Percentiles rank a stretch among this genome's conserved stretches.
Conservation (phyloP, 2,888 invertebrate species). For the Harpagoxenus sublaevis region DNA sequence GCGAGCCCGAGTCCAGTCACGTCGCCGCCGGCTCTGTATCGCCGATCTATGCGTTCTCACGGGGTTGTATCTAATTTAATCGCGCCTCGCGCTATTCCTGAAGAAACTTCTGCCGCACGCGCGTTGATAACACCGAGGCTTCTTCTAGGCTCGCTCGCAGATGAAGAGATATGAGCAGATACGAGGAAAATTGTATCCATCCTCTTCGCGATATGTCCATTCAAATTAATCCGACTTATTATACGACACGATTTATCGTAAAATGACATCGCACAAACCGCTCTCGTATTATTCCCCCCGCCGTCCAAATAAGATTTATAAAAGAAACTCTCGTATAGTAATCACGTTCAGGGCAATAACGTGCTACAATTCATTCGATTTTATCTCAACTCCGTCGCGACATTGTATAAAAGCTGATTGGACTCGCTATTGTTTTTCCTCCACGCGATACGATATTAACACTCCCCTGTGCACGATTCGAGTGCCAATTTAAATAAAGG, state of each 20-base stretch:
- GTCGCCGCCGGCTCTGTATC: constrained; percentile 40
- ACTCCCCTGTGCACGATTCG: constrained; percentile 21
- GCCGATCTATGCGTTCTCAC: constrained; percentile 51
- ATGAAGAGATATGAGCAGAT: not conserved
- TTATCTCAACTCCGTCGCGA: constrained; percentile 9
- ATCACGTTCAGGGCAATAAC: not conserved
- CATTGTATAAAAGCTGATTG: constrained; percentile 25
- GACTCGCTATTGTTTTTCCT: constrained; percentile 5
- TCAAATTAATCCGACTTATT: not conserved
- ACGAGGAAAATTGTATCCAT: not conserved
- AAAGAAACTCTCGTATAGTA: not conserved
- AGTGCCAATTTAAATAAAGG: constrained; percentile 48
- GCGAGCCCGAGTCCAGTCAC: constrained; percentile 53
- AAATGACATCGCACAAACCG: not conserved
- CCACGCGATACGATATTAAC: constrained; percentile 21
- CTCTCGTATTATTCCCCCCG: not conserved
- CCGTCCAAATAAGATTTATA: not conserved
- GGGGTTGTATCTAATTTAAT: constrained; percentile 53
- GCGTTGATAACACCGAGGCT: constrained; percentile 5
- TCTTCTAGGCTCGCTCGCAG: not conserved
- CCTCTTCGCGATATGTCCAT: constrained; percentile 3
- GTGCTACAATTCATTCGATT: not conserved
- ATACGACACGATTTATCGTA: not conserved
- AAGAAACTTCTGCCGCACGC: constrained; percentile 4
- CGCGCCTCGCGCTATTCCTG: constrained; percentile 30